Conservation (phyloP, 2,888 invertebrate species). For the Ophion obscuratus region DNA sequence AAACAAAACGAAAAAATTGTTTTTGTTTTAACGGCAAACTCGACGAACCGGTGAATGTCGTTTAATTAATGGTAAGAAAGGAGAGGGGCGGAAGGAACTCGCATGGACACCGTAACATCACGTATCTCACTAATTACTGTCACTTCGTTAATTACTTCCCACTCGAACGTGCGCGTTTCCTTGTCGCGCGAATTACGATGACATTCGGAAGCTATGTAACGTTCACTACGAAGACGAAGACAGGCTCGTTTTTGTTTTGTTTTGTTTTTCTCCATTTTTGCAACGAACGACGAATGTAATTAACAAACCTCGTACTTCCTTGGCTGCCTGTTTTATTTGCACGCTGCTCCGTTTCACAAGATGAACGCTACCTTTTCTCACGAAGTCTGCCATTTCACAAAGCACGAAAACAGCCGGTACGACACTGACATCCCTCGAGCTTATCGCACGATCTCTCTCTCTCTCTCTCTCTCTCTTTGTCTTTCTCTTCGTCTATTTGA, state of each 20-base stretch:
- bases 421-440: conserved; percentile 65
- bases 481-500: conserved; percentile 66
- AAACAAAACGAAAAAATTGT: neutral
- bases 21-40: conserved; percentile 7
- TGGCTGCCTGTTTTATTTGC: conserved; percentile 85
- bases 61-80: conserved; percentile 49
- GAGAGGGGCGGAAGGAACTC: conserved; percentile 37
- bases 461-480: conserved; percentile 5
- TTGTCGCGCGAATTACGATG: conserved; percentile 17
- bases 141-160: conserved; percentile 64
- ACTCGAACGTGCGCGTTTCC: conserved; percentile 42
- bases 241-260: neutral
- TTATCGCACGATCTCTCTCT: conserved; percentile 24
- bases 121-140: conserved; percentile 64
- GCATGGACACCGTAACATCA: conserved; percentile 31
- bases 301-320: conserved; percentile 85
- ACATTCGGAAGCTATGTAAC: conserved; percentile 42
- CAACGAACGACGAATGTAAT: conserved; percentile 42
- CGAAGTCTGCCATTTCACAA: conserved; percentile 81
- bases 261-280: conserved; percentile 3
- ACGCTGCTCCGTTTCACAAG: conserved; percentile 85
- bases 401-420: conserved; percentile 68
- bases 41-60: conserved; percentile 32
- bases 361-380: conserved; percentile 80
- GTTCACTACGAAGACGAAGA: neutral